Percentiles rank a stretch among this genome's conserved stretches.
Conservation (phyloP, 2,797 vertebrate species). For the Pipistrellus pipistrellus region DNA sequence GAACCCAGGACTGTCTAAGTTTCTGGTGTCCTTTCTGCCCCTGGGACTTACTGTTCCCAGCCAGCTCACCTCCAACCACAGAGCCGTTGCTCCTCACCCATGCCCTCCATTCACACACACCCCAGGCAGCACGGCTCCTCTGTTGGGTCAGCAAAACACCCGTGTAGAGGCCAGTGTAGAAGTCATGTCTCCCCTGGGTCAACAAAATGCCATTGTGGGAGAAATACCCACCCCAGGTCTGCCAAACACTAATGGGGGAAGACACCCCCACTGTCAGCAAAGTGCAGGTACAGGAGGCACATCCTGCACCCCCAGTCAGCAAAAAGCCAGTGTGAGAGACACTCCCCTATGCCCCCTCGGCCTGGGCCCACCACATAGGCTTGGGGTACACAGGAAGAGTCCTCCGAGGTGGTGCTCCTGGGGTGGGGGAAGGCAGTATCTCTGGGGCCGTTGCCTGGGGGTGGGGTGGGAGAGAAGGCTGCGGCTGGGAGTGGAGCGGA, state of each 20-base stretch:
- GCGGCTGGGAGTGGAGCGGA: not conserved
- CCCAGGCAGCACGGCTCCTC: not conserved
- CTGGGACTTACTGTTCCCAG: constrained; percentile 47
- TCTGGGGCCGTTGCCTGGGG: not conserved
- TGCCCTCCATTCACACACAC: not conserved
- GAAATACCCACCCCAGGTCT: not conserved
- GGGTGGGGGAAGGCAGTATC: not conserved
- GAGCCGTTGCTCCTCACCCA: not conserved
- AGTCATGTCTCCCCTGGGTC: not conserved
- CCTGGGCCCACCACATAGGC: not conserved
- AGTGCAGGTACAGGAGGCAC: not conserved
- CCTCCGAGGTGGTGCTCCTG: not conserved
- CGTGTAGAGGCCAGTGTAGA: not conserved
- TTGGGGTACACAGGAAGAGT: not conserved
- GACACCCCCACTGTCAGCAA: constrained; percentile 1
- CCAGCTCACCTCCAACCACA: constrained; percentile 35
- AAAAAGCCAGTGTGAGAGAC: constrained; percentile 44
- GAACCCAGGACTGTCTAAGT: constrained; percentile 17
- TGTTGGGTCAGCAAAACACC: not conserved
- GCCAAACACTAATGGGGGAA: not conserved
- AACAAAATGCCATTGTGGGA: constrained; percentile 46
- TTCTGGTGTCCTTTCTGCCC: constrained; percentile 23
- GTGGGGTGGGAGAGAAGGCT: not conserved
- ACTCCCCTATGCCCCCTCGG: not conserved
- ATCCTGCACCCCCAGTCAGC: constrained; percentile 1